A percentile compares a stretch with the other conserved stretches of the same genome.
Evolutionary conservation across 2,797 vertebrate species (phyloP).

Genomic region (Cygnus olor): DNA sequence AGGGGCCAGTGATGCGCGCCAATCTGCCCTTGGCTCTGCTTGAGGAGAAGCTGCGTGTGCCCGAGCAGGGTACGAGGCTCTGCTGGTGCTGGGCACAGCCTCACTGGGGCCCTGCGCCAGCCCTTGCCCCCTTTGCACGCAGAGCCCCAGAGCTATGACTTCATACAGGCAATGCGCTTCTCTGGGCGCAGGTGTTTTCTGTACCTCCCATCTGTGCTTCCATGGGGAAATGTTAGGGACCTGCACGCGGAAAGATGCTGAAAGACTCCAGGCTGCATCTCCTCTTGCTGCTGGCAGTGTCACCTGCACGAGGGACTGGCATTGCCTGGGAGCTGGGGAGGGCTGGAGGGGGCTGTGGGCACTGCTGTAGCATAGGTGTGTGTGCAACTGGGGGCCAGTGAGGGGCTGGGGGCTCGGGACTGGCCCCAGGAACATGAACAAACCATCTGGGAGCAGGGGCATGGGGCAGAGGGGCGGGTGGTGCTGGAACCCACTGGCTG

Average conservation of each 20-base stretch:
- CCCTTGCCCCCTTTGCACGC: neutral
- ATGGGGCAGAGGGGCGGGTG: neutral
- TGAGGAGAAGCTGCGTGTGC: accelerated
- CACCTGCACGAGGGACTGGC: accelerated
- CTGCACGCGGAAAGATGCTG: accelerated
- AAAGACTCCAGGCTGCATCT: neutral
- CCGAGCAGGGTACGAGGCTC: neutral
- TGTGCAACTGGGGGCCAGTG: accelerated
- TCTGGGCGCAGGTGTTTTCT: neutral
- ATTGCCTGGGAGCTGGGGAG: neutral
- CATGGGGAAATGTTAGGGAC: neutral
- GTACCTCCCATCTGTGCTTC: neutral
- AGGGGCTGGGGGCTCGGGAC: neutral
- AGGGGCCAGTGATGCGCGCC: accelerated
- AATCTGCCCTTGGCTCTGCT: accelerated
- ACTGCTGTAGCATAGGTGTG: accelerated
- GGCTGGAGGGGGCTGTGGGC: neutral
- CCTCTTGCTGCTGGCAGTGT: neutral
- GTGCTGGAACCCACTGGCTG: neutral
- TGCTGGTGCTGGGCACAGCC: neutral
- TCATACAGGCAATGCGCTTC: accelerated
- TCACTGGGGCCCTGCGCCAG: accelerated
- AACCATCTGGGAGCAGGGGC: neutral
- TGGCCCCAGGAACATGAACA: neutral
- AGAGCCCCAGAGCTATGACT: neutral